Percentiles rank a stretch among this genome's conserved stretches.
These are phyloP conservation scores for Cantharis rustica DNA, from an alignment of 2,888 invertebrate genomes.

Conservation along the genomic window DNA sequence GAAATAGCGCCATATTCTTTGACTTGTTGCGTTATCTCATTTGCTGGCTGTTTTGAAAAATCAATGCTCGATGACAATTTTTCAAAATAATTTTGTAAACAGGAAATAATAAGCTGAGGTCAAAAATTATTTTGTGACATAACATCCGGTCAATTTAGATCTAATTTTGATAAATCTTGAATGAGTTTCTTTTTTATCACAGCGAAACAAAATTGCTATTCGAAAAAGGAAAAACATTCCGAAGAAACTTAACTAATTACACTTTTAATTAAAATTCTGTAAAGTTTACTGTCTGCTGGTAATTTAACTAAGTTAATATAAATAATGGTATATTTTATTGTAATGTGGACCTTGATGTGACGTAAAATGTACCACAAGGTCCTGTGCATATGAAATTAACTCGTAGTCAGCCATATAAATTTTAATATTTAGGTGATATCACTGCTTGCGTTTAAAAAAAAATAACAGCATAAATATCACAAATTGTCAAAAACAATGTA, in stretches of 20 bases:
- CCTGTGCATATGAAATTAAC: slow-evolving; percentile 1
- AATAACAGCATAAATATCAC: neutral
- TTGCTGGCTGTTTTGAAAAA: neutral
- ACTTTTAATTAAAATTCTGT: neutral
- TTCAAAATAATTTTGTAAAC: neutral
- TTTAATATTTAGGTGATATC: neutral
- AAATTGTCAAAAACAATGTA: neutral
- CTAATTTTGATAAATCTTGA: neutral
- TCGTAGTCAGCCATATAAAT: neutral
- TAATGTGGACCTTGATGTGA: neutral
- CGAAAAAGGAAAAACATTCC: neutral
- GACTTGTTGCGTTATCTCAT: too few species aligned
- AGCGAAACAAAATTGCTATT: neutral
- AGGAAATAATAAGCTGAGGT: slow-evolving; percentile 10
- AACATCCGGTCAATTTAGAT: neutral
- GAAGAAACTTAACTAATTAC: neutral
- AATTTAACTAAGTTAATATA: neutral
- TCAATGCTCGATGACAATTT: neutral
- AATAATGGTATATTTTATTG: neutral
- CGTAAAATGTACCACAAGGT: neutral
- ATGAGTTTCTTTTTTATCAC: neutral
- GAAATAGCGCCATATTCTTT: too few species aligned
- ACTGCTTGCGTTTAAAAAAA: neutral
- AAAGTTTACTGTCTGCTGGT: neutral
- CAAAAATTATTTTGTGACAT: neutral